Evolutionary conservation across 2,888 invertebrate species (phyloP), one percentile per base, ranked within the genome.

Genomic region (Pharmacophagus antenor): DNA sequence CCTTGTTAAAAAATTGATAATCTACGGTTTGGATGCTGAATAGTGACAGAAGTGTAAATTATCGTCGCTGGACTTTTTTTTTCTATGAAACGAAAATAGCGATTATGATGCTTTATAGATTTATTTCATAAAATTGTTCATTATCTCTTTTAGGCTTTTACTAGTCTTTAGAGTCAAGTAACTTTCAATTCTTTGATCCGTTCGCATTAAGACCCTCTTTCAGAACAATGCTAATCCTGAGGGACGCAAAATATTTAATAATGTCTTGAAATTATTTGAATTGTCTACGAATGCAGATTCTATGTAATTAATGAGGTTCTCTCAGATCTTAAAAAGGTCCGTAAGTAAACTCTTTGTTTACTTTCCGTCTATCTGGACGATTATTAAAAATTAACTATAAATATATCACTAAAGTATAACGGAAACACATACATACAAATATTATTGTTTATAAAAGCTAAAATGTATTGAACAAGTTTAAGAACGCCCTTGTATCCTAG

Each of bases 241-340:
- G 52, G 42, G 52, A 42, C 17, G 18, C 1, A 52, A 42, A 23
- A 42, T 42, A 37, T 37, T 37, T 37, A 37, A 37, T 37, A n/a
- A 37, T n/a, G 37, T 37, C 37, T 37, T 37, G n/a, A 37, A 37
- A 37, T n/a, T 37, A n/a, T 37, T 37, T 37, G 37, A 37, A n/a
- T n/a, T 37, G 37, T 37, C 37, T 37, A 37, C 37, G 15, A 0
- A n/a, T n/a, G n/a, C 5, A 37, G 15, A 37, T n/a, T 37, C n/a
- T 5, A 37, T 37, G 7, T 31, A 31, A 31, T 31, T 31, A 15
- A 4, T 12, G 4, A 15, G n/a, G 5, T 37, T 37, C 37, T 37
- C 37, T 37, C n/a, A n/a, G n/a, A 37, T 37, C n/a, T 37, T 37
- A 37, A n/a, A 37, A 27, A 4, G n/a, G n/a, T n/a, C 37, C n/a